A percentile compares a stretch with the other conserved stretches of the same genome.
phyloP scores from a whole-genome alignment of 2,797 vertebrate species.

The Micrastur ruficollis region DNA sequence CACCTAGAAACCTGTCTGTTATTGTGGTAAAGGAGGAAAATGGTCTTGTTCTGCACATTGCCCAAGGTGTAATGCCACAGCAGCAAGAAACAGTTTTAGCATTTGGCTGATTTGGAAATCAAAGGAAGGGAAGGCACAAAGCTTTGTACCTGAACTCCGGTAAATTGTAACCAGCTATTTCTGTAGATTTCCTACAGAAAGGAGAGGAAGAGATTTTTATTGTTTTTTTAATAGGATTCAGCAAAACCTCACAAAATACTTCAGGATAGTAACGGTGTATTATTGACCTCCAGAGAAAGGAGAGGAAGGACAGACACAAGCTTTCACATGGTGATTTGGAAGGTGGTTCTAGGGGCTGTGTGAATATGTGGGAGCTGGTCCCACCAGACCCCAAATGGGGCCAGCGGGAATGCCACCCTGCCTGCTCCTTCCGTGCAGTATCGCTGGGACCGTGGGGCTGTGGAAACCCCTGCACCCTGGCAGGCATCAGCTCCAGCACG shows the following conservation, averaged over 20 bases:
- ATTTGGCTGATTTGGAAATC: neutral
- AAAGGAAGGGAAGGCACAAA: neutral
- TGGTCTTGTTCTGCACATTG: constrained; percentile 37
- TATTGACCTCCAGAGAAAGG: neutral
- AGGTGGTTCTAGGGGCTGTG: neutral
- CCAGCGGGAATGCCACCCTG: neutral
- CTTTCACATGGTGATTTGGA: rapidly evolving
- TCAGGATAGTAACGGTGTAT: neutral
- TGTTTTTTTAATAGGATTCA: neutral
- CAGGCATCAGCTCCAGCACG: neutral
- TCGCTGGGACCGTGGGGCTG: rapidly evolving
- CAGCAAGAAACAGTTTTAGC: neutral
- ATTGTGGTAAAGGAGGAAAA: constrained; percentile 62
- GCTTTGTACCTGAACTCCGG: neutral
- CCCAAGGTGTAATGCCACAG: constrained; percentile 32
- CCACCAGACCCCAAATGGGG: neutral
- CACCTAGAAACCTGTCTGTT: constrained; percentile 64
- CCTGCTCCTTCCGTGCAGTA: neutral
- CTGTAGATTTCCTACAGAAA: neutral
- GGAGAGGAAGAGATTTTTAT: no score
- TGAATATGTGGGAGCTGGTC: neutral
- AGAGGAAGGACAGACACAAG: neutral
- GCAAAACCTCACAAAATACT: neutral
- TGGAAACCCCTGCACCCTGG: neutral
- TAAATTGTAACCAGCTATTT: neutral